A percentile compares a stretch with the other conserved stretches of the same genome.
Evolutionary conservation across 2,113 vertebrate species (phyloP).

Genomic region (Egretta garzetta): DNA sequence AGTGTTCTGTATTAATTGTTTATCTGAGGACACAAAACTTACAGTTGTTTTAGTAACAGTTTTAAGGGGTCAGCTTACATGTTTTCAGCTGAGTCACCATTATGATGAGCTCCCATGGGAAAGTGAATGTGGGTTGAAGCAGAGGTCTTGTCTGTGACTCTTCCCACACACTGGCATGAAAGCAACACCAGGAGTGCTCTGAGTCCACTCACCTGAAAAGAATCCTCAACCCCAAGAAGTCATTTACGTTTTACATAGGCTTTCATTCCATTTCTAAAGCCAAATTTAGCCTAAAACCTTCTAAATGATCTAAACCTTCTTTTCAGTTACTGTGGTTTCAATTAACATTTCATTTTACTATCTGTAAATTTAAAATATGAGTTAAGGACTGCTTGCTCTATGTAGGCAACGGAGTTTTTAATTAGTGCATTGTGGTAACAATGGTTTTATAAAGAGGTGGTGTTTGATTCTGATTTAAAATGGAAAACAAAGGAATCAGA

Average conservation of each 20-base stretch:
- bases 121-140: background rate
- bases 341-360: constrained; percentile 1
- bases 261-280: background rate
- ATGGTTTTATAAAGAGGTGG: background rate
- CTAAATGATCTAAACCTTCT: background rate
- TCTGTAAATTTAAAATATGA: background rate
- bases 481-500: background rate
- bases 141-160: background rate
- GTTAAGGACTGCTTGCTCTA: background rate
- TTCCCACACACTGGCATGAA: background rate
- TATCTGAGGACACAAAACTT: background rate
- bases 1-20: background rate
- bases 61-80: background rate
- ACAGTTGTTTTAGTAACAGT: background rate
- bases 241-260: background rate
- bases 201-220: background rate
- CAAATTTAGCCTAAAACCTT: constrained; percentile 4
- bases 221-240: background rate
- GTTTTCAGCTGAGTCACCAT: background rate
- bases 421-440: background rate
- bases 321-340: background rate
- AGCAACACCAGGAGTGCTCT: background rate
- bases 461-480: constrained; percentile 10
- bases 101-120: background rate
- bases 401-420: background rate